Conservation (phyloP, 2,113 vertebrate species). For the Hiodon alosoides region DNA sequence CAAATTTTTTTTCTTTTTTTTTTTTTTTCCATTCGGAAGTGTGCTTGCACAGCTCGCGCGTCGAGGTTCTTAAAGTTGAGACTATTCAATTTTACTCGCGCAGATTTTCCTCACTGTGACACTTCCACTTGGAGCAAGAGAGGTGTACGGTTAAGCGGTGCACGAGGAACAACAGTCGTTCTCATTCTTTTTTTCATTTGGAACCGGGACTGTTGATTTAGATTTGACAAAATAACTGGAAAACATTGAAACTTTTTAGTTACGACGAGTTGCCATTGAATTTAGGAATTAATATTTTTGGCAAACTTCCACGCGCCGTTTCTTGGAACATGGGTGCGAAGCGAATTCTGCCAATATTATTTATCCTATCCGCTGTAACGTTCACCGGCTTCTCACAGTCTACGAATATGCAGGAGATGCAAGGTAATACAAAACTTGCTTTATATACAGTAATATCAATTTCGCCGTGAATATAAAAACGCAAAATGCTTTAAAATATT, state of each 20-base stretch:
- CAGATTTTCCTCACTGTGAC: background rate
- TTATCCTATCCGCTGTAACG: conserved; percentile 30
- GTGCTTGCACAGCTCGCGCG: background rate
- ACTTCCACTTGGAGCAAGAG: background rate
- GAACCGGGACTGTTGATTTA: background rate
- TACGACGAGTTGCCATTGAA: background rate
- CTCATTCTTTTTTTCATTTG: background rate
- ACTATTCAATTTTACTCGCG: too few species aligned
- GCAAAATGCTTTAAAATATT: too few species aligned
- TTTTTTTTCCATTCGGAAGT: too few species aligned
- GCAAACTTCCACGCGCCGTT: background rate
- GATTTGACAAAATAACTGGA: background rate
- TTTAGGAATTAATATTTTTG: background rate
- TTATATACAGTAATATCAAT: background rate
- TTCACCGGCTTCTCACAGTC: conserved; percentile 20
- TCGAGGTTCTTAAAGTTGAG: background rate
- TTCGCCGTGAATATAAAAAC: too few species aligned
- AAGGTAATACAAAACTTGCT: conserved; percentile 41
- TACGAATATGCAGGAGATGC: conserved; percentile 41
- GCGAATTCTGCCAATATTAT: conserved; percentile 19
- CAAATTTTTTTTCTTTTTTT: background rate
- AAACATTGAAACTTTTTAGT: background rate
- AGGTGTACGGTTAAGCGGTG: background rate
- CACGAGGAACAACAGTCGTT: background rate
- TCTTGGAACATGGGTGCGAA: conserved; percentile 38